Base-by-base conservation (phyloP, 2,888 invertebrate genomes). In the Acanthoscelides obtectus region DNA sequence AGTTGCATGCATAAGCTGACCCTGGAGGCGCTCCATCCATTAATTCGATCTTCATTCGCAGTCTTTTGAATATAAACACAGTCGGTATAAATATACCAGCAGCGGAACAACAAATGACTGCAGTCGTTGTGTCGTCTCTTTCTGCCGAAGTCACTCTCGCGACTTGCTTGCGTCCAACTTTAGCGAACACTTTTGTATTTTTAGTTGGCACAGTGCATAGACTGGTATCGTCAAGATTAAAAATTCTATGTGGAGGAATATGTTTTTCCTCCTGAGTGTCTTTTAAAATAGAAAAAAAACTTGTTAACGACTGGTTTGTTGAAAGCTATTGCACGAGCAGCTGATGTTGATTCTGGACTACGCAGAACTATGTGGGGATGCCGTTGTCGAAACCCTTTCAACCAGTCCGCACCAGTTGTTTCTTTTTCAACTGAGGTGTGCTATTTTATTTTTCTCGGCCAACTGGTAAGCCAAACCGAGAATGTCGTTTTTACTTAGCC, bases 1-100 rank as follows among this genome's bases (percentile, higher is more conserved):
- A 67, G 73, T 81, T 77, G 67, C 77, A 80, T 8, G 70, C 71
- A 68, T 71, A 77, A 68, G 71, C 71, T 25, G 74, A 72, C 63
- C 80, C 83, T 72, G 81, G 78, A 8, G 82, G 82, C 69, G 80
- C 79, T 21, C 80, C 81, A 72, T 80, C 79, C 73, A 77, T 75
- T 20, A 83, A 67, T 73, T 71, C 72, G 1, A 45, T 68, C 67
- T 72, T 75, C 73, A 75, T 75, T 22, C 69, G 69, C 20, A 72
- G 68, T 64, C 71, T 68, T 0, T 20, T 63, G 63, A 73, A 74
- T 25, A 74, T 71, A 6, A 73, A 45, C 70, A 71, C 64, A n/a
- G n/a, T 25, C 5, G 63, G 63, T 12, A 63, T 19, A 63, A 63
- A 63, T 12, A 19, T 63, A 12, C 63, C 19, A 63, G 63, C 8